Conservation (phyloP, 2,888 invertebrate genomes). For the Dione juno region DNA sequence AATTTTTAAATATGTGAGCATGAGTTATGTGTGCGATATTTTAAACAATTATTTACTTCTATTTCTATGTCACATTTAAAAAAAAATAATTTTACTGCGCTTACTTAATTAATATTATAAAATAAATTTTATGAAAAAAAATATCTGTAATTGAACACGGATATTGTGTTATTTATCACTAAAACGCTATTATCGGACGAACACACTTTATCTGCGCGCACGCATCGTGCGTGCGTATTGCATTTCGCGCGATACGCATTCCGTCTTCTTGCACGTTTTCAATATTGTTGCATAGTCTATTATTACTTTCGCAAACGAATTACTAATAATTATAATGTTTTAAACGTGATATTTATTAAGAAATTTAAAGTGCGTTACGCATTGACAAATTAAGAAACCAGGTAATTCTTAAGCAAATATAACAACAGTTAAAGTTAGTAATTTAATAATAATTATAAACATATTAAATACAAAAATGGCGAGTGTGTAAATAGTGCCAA, state of each 20-base stretch:
- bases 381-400: slow-evolving; percentile 63
- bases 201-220: slow-evolving; percentile 73
- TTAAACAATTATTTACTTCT: neutral
- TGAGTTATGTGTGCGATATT: neutral
- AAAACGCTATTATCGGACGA: slow-evolving; percentile 65
- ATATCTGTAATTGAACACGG: slow-evolving; percentile 43
- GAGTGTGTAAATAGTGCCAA: neutral
- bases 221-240: slow-evolving; percentile 72
- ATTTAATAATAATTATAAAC: neutral
- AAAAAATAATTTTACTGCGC: neutral
- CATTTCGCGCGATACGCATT: slow-evolving; percentile 74
- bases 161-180: slow-evolving; percentile 69
- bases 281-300: slow-evolving; percentile 64
- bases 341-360: slow-evolving; percentile 75
- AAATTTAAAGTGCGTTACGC: slow-evolving; percentile 74
- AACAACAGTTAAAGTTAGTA: slow-evolving; percentile 1
- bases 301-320: slow-evolving; percentile 76
- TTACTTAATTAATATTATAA: slow-evolving; percentile 3
- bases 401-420: slow-evolving; percentile 29
- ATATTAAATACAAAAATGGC: neutral
- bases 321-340: slow-evolving; percentile 65
- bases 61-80: neutral
- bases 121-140: slow-evolving; percentile 16
- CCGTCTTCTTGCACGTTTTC: slow-evolving; percentile 62
- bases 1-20: neutral